These are phyloP conservation scores for Eustalomyia histrio DNA, from an alignment of 2,888 invertebrate genomes.

Conservation along the genomic window DNA sequence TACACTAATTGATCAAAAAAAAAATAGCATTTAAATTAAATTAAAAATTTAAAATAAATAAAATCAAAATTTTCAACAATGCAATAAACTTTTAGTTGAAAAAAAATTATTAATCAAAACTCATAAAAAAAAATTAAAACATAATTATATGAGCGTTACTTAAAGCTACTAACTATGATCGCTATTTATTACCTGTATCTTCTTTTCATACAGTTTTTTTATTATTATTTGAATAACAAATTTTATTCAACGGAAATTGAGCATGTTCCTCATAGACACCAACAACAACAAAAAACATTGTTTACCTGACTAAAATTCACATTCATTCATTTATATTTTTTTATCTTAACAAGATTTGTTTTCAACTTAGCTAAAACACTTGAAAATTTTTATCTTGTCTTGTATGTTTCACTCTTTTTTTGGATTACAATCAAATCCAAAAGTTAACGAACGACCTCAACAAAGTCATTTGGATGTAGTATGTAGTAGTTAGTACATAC, in stretches of 20 bases:
- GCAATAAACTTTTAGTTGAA: slow-evolving; percentile 49
- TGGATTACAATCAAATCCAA: slow-evolving; percentile 12
- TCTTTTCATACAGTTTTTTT: too few species aligned
- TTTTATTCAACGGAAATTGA: slow-evolving; percentile 45
- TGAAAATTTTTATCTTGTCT: slow-evolving; percentile 18
- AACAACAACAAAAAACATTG: slow-evolving; percentile 4
- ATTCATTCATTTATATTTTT: slow-evolving; percentile 24
- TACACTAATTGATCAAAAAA: slow-evolving; percentile 42
- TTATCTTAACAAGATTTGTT: slow-evolving; percentile 23
- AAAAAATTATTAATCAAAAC: slow-evolving; percentile 25
- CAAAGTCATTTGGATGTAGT: slow-evolving; percentile 50
- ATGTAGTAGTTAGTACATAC: too few species aligned
- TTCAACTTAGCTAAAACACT: background rate
- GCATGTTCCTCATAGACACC: slow-evolving; percentile 35
- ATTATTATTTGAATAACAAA: background rate
- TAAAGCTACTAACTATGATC: background rate
- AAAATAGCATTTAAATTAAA: slow-evolving; percentile 41
- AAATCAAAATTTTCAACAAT: slow-evolving; percentile 38
- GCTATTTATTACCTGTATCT: background rate
- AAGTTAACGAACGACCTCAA: slow-evolving; percentile 65
- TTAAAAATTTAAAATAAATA: slow-evolving; percentile 6
- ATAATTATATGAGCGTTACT: too few species aligned
- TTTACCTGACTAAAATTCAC: slow-evolving; percentile 12
- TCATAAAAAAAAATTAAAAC: background rate
- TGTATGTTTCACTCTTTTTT: slow-evolving; percentile 32